A percentile compares a stretch with the other conserved stretches of the same genome.
Evolutionary conservation across 2,888 invertebrate genomes (phyloP).

Genomic region (Spodoptera littoralis): DNA sequence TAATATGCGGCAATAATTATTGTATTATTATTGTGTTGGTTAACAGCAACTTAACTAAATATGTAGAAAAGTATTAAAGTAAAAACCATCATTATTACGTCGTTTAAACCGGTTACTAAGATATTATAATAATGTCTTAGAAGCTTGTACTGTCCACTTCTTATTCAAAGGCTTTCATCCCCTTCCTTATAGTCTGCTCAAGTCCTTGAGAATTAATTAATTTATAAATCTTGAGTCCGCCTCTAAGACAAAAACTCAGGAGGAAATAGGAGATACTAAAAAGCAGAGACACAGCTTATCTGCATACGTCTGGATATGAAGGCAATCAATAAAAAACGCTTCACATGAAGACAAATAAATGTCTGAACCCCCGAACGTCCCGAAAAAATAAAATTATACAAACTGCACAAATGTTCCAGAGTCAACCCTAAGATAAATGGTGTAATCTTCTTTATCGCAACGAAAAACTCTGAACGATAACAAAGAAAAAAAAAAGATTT

Average conservation of each 20-base stretch:
- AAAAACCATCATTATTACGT: no score
- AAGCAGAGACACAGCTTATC: conserved; percentile 24
- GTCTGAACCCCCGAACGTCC: conserved; percentile 18
- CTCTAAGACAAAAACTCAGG: conserved; percentile 8
- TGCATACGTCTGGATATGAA: conserved; percentile 28
- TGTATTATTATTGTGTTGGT: no score
- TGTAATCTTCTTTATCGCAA: conserved; percentile 82
- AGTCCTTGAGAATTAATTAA: no score
- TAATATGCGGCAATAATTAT: no score
- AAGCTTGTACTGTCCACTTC: no score
- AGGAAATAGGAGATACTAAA: not conserved
- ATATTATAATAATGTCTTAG: no score
- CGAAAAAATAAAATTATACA: conserved; percentile 64
- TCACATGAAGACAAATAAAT: conserved; percentile 35
- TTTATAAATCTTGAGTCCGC: not conserved
- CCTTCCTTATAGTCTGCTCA: no score
- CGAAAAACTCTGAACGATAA: conserved; percentile 79
- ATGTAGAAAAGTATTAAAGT: no score
- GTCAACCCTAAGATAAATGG: conserved; percentile 77
- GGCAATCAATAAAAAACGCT: conserved; percentile 45
- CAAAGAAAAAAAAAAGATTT: conserved; percentile 80
- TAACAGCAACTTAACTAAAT: no score
- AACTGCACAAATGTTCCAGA: conserved; percentile 69
- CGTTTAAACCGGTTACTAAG: no score
- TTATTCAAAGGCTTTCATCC: no score